Conservation (phyloP, 2,888 invertebrate species). For the Schizaphis graminum region DNA sequence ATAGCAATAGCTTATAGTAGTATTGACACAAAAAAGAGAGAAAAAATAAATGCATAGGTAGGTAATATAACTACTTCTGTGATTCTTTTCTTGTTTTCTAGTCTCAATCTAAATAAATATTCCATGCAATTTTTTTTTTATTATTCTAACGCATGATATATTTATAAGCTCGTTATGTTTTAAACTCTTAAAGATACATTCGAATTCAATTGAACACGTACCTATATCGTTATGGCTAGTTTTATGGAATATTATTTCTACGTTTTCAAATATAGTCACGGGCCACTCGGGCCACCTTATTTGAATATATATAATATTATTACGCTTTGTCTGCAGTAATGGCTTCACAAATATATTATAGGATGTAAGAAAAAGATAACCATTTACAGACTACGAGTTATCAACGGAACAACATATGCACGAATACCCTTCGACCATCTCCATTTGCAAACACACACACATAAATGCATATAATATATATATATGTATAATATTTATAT, state of each 20-base stretch:
- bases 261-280: not conserved
- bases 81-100: not conserved
- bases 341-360: not conserved
- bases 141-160: not conserved
- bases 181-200: not conserved
- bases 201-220: not conserved
- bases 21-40: not conserved
- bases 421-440: not conserved
- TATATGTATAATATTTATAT: constrained; percentile 16
- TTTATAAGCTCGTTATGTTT: not conserved
- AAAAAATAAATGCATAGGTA: not conserved
- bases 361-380: not conserved
- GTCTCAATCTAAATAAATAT: not conserved
- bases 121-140: not conserved
- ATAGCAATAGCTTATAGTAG: not conserved
- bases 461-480: not conserved
- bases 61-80: not conserved
- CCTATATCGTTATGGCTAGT: not conserved
- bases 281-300: not conserved
- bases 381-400: constrained; percentile 27
- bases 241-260: not conserved
- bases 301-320: constrained; percentile 24
- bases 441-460: not conserved
- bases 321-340: not conserved
- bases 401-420: constrained; percentile 7